These are phyloP conservation scores for Haemorhous mexicanus DNA, from an alignment of 2,113 vertebrate species.

Conservation along the genomic window DNA sequence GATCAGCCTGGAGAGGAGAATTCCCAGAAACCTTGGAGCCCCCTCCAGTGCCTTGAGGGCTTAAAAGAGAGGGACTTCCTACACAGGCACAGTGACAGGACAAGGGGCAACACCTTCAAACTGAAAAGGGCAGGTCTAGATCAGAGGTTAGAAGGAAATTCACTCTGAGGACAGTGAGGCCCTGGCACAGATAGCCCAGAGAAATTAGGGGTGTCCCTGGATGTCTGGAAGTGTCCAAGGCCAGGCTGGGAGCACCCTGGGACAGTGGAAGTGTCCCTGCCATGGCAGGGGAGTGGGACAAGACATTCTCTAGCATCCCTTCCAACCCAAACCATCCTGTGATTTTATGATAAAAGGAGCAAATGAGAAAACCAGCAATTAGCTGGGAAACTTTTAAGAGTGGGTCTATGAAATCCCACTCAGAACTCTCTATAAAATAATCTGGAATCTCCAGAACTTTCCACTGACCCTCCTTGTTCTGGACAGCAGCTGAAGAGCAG, in stretches of 20 bases:
- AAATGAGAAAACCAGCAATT: background rate
- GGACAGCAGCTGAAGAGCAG: background rate
- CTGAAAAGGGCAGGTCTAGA: background rate
- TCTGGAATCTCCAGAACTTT: background rate
- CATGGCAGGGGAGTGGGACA: background rate
- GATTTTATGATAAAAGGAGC: background rate
- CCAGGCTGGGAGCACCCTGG: background rate
- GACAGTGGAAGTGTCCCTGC: background rate
- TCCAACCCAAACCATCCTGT: background rate
- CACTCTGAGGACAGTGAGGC: background rate
- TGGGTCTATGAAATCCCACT: background rate
- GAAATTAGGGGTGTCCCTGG: fast-evolving
- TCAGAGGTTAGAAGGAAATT: background rate
- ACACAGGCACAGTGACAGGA: background rate
- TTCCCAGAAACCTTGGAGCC: background rate
- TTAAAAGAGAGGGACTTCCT: background rate
- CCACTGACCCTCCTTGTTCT: background rate
- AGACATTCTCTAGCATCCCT: background rate
- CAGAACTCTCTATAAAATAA: background rate
- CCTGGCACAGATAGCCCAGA: background rate
- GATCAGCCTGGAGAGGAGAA: background rate
- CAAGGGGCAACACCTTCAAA: fast-evolving
- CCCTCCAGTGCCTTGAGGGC: background rate
- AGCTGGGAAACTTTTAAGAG: background rate
- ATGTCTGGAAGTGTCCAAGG: background rate